These are phyloP conservation scores for Fragum whitleyi DNA, from an alignment of 2,888 invertebrate species.

Conservation along the genomic window DNA sequence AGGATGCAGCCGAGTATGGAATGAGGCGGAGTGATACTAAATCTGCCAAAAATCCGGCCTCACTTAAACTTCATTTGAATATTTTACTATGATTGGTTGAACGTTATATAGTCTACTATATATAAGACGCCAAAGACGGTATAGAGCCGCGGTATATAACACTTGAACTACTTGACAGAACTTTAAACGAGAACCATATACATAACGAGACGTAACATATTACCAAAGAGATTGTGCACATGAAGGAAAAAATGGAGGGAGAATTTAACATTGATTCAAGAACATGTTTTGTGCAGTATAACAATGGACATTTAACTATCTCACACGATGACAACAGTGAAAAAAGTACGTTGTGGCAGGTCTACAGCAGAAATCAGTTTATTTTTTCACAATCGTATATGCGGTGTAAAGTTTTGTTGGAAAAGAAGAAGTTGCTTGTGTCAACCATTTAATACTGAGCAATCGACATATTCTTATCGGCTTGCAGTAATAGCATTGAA, in stretches of 20 bases:
- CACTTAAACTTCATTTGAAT: background rate
- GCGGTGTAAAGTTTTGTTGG: background rate
- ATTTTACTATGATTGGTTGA: background rate
- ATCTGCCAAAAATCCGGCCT: background rate
- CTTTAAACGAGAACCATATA: background rate
- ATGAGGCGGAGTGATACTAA: background rate
- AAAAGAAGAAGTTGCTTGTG: background rate
- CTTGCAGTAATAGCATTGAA: background rate
- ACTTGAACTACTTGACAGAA: background rate
- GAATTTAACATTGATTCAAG: slow-evolving; percentile 30
- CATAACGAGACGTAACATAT: background rate
- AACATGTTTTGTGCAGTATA: slow-evolving; percentile 27
- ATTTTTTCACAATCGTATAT: background rate
- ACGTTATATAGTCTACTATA: background rate
- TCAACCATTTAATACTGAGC: background rate
- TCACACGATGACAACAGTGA: background rate
- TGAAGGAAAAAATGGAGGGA: slow-evolving; percentile 31
- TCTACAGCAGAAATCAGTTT: background rate
- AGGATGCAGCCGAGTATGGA: background rate
- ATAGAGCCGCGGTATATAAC: background rate
- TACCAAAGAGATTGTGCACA: background rate
- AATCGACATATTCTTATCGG: background rate
- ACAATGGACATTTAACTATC: slow-evolving; percentile 14
- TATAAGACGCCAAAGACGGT: background rate
- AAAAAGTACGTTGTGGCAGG: background rate